Evolutionary conservation across 2,797 vertebrate species (phyloP).

Genomic region (Pangasius krempfi): DNA sequence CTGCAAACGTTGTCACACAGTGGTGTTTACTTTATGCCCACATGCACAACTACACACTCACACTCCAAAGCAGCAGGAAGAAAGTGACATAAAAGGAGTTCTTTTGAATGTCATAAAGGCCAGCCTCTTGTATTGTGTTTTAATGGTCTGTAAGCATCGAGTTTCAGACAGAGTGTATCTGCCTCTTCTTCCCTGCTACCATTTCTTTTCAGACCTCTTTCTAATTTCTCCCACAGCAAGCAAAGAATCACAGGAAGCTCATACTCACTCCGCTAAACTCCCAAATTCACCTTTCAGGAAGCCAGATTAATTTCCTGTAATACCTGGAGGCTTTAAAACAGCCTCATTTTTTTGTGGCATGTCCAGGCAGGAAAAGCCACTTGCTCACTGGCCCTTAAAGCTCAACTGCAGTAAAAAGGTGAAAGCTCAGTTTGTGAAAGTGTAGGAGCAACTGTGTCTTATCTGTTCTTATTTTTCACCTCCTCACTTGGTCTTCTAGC

Average conservation of each 20-base stretch:
- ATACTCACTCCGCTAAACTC: background rate
- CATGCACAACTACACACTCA: background rate
- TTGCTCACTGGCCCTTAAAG: background rate
- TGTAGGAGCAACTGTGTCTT: background rate
- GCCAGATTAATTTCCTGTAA: conserved; percentile 28
- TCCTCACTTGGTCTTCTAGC: background rate
- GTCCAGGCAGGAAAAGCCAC: conserved; percentile 3
- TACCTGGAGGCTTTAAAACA: conserved; percentile 17
- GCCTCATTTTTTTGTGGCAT: background rate
- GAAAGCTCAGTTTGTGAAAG: background rate
- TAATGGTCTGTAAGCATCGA: conserved; percentile 31
- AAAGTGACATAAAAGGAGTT: conserved; percentile 30
- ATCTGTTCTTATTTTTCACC: background rate
- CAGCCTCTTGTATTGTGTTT: conserved; percentile 56
- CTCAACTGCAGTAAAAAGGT: background rate
- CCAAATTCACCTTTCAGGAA: background rate
- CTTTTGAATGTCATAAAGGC: conserved; percentile 19
- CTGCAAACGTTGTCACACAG: conserved; percentile 35
- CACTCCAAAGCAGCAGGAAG: conserved; percentile 38
- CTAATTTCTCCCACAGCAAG: background rate
- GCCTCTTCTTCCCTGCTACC: conserved; percentile 48
- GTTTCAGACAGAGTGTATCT: conserved; percentile 20
- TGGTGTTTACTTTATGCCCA: conserved; percentile 45
- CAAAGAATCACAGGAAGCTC: background rate
- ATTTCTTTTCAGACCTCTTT: conserved; percentile 4